Base-by-base conservation (phyloP, 1,140 invertebrate genomes). In the Bombyx mandarina region DNA sequence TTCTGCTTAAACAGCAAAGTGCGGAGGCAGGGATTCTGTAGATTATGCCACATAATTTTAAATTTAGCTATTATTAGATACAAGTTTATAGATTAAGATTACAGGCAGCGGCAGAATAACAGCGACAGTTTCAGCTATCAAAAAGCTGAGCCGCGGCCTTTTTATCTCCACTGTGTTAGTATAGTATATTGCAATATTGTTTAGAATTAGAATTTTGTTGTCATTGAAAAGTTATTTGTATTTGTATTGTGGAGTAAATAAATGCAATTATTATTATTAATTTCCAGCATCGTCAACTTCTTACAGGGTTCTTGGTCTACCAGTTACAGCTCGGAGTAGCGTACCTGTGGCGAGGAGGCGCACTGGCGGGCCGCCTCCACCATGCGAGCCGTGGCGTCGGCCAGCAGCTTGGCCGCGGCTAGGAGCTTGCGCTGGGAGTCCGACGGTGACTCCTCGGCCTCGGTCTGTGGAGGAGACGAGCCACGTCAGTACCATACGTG, bases 341-440 rank as follows among this genome's bases (percentile, higher is more conserved):
- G 7, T 63, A 85, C 86, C 76, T 88, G 79, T 6, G 85, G 85
- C 6, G 69, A 68, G 9, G 82, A 81, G 3, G 85, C 87, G 57
- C 87, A 88, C 48, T 82, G 78, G 61, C 99, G 92, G 0, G 98
- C 98, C 2, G 98, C 98, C 82, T 99, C 98, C 2, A 99, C 97
- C 93, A 99, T 95, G 63, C 94, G 92, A 0, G 97, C 94, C 0
- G 98, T 99, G 7, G 98, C 98, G 87, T 99, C 97, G 2, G 98
- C 98, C 9, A 99, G 88, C 51, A 94, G 89, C 82, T 98, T 98
- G 6, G 97, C 96, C 0, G 97, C 97, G 0, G 96, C 97, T 48
- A 99, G 82, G 6, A 99, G 81, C 62, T 96, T 91, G 56, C 95
- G 92, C 74, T 99, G 97, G 12, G 95, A 90, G 53, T 99, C 97